These are phyloP conservation scores for Trachemys scripta DNA, from an alignment of 2,113 vertebrate species.

Conservation along the genomic window DNA sequence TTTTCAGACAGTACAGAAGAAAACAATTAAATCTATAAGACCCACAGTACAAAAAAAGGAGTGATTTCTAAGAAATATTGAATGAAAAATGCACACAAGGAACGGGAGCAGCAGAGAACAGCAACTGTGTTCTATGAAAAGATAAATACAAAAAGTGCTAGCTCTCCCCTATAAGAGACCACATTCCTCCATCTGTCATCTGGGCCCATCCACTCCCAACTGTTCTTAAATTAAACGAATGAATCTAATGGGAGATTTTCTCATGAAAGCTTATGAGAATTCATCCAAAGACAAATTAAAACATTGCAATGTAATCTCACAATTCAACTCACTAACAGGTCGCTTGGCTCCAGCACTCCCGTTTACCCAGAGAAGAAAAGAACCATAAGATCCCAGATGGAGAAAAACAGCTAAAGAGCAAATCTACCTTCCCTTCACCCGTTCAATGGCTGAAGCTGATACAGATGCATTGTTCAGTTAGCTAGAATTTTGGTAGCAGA, in stretches of 20 bases:
- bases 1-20: conserved; percentile 53
- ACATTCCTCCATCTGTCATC: conserved; percentile 84
- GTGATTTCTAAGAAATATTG: conserved; percentile 64
- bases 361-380: conserved; percentile 41
- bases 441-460: neutral
- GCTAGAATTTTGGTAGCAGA: neutral
- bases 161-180: conserved; percentile 79
- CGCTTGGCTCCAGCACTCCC: conserved; percentile 28
- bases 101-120: conserved; percentile 38
- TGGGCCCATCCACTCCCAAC: conserved; percentile 83
- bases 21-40: conserved; percentile 63
- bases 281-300: conserved; percentile 81
- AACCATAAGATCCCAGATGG: neutral
- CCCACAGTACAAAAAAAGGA: conserved; percentile 41
- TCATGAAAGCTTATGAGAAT: conserved; percentile 81
- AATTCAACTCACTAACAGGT: conserved; percentile 61
- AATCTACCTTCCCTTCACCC: neutral
- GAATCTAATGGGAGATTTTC: conserved; percentile 80
- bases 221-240: conserved; percentile 83
- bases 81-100: conserved; percentile 47
- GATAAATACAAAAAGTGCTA: conserved; percentile 72
- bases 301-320: conserved; percentile 73
- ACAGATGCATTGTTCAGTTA: neutral
- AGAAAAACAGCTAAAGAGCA: neutral
- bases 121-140: conserved; percentile 40